Conservation (phyloP, 2,888 invertebrate genomes). For the Psylliodes chrysocephalus region DNA sequence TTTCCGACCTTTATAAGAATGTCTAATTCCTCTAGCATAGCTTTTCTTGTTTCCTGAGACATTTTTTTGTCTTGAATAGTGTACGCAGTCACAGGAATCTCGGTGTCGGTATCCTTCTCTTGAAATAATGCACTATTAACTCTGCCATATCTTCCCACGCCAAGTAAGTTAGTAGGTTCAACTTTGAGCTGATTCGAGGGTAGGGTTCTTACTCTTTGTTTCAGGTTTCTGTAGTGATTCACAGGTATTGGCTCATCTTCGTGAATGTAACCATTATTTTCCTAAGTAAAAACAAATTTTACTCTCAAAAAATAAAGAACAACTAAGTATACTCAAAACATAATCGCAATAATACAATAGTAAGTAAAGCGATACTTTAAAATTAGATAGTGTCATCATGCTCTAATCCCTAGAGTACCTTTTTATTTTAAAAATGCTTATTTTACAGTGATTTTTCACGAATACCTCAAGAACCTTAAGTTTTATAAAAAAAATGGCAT, state of each 20-base stretch:
- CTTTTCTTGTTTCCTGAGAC: slow-evolving; percentile 55
- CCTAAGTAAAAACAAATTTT: too few relatives aligned
- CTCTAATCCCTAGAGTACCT: too few relatives aligned
- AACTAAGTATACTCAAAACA: too few relatives aligned
- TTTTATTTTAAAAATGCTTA: too few relatives aligned
- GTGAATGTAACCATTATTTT: slow-evolving; percentile 81
- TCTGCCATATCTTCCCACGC: slow-evolving; percentile 81
- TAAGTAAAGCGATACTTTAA: too few relatives aligned
- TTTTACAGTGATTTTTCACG: too few relatives aligned
- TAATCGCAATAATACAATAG: too few relatives aligned
- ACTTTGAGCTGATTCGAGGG: slow-evolving; percentile 78
- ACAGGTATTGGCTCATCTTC: slow-evolving; percentile 73
- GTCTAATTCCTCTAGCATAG: slow-evolving; percentile 77
- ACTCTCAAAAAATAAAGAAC: too few relatives aligned
- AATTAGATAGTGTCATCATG: too few relatives aligned
- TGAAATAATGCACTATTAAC: slow-evolving; percentile 78
- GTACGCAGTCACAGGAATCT: slow-evolving; percentile 71
- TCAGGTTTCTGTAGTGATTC: slow-evolving; percentile 79
- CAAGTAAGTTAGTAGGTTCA: slow-evolving; percentile 73
- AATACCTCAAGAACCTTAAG: too few relatives aligned
- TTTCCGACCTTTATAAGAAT: slow-evolving; percentile 75
- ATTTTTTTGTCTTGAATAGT: slow-evolving; percentile 70
- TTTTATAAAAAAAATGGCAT: too few relatives aligned
- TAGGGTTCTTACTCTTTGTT: slow-evolving; percentile 79
- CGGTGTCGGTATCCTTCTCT: slow-evolving; percentile 68